Base-by-base conservation (phyloP, 2,113 vertebrate species). In the Trinectes maculatus region DNA sequence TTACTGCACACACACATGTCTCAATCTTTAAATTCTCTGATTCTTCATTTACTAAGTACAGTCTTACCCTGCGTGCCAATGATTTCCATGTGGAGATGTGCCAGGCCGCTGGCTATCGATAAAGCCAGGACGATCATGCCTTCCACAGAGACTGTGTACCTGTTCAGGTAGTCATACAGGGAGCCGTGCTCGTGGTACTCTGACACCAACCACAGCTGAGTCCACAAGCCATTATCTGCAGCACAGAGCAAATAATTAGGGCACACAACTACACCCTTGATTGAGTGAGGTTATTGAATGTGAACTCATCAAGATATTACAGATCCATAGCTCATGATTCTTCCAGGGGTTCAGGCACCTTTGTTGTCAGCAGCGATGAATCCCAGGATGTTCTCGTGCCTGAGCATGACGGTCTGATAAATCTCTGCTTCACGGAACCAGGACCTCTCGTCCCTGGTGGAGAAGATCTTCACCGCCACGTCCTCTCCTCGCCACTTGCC, bases 71-170 rank as follows among this genome's bases (percentile, higher is more conserved):
- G 96, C 0, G 95, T 98, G 59, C 98, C 96, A 1, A 99, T 94
- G 25, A 99, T 99, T 89, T 99, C 98, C 97, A 99, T 99, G 84
- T 99, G 98, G 5, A 99, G 96, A 74, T 99, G 98, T 0, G 97
- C 95, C 70, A 99, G 91, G 9, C 98, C 98, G 8, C 96, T 98
- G 71, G 95, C 95, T 69, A 96, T 90, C 0, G 98, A 99, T 52
- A 96, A 80, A 0, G 95, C 95, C 63, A 98, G 74, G 61, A 92
- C 83, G 15, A 95, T 82, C 95, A 98, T 95, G 57, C 92, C 94
- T 53, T 95, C 89, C 71, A 93, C 90, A 0, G 96, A 95, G 65
- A 99, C 92, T 0, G 94, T 93, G 79, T 94, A 95, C 24, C 94
- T 91, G 88, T 96, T 98, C 85, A 99, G 92, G 91, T 96, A 97